A percentile compares a stretch with the other conserved stretches of the same genome.
These are phyloP conservation scores for Turdus rufiventris DNA, from an alignment of 2,113 vertebrate genomes.

Conservation along the genomic window DNA sequence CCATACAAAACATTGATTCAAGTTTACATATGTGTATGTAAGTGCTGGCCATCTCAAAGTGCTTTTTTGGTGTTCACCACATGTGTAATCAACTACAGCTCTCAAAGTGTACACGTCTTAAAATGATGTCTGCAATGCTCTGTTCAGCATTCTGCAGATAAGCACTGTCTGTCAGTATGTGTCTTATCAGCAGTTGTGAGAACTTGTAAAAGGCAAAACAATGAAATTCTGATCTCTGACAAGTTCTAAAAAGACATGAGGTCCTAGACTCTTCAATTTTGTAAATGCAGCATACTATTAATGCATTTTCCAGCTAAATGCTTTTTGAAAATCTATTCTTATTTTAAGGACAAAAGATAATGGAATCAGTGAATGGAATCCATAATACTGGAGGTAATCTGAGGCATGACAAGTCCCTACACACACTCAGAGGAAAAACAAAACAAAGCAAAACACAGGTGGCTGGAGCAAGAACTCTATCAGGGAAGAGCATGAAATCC, in stretches of 20 bases:
- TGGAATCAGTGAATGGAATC: neutral
- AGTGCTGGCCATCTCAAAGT: neutral
- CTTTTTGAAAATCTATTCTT: neutral
- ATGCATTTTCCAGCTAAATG: neutral
- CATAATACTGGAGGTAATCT: neutral
- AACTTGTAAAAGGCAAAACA: neutral
- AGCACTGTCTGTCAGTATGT: neutral
- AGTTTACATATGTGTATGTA: neutral
- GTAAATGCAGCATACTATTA: neutral
- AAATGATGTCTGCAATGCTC: neutral
- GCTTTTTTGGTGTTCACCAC: neutral
- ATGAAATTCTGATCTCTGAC: neutral
- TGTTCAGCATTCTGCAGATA: neutral
- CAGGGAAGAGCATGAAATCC: neutral
- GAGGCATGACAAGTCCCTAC: neutral
- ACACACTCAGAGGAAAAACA: neutral
- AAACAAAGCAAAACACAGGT: neutral
- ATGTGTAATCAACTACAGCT: neutral
- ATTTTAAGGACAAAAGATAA: neutral
- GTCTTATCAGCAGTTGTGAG: neutral
- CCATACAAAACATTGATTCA: accelerated
- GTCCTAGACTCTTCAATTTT: neutral
- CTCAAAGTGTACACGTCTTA: neutral
- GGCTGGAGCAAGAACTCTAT: neutral
- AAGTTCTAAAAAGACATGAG: neutral